Evolutionary conservation across 2,888 invertebrate genomes (phyloP).

Genomic region (Hemithea aestivaria): DNA sequence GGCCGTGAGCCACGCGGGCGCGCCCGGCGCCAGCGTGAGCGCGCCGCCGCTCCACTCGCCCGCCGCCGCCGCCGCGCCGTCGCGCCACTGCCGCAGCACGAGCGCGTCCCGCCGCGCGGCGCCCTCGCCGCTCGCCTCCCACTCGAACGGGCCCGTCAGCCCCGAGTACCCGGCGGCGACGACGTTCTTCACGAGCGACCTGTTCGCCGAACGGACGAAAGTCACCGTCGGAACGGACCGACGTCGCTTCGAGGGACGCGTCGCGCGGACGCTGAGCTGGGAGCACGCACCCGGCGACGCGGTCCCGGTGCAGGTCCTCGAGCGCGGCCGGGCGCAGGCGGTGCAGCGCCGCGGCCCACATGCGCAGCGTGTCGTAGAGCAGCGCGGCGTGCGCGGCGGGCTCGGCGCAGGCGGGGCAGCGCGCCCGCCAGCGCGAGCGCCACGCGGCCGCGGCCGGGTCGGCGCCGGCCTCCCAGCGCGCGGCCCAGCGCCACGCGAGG

Average conservation of each 20-base stretch:
- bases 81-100: constrained; percentile 75
- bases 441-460: constrained; percentile 26
- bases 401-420: constrained; percentile 20
- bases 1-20: constrained; percentile 81
- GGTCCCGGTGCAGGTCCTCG: constrained; percentile 49
- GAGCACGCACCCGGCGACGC: constrained; percentile 38
- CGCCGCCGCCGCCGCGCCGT: constrained; percentile 34
- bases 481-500: constrained; percentile 47
- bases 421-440: constrained; percentile 33
- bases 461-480: constrained; percentile 33
- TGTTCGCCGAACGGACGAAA: constrained; percentile 17
- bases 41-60: constrained; percentile 87
- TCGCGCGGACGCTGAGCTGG: no score
- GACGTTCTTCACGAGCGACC: constrained; percentile 41
- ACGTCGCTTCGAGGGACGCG: no score
- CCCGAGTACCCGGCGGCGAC: constrained; percentile 39
- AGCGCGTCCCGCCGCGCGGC: constrained; percentile 69
- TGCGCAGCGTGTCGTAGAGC: constrained; percentile 56
- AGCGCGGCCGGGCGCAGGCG: constrained; percentile 41
- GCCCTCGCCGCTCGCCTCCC: constrained; percentile 83
- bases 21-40: constrained; percentile 85
- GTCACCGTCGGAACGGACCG: no score
- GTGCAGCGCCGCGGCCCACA: constrained; percentile 51
- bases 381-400: constrained; percentile 46
- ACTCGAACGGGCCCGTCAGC: constrained; percentile 53